Evolutionary conservation across 1,140 invertebrate genomes (phyloP).

Genomic region (Grapholita molesta): DNA sequence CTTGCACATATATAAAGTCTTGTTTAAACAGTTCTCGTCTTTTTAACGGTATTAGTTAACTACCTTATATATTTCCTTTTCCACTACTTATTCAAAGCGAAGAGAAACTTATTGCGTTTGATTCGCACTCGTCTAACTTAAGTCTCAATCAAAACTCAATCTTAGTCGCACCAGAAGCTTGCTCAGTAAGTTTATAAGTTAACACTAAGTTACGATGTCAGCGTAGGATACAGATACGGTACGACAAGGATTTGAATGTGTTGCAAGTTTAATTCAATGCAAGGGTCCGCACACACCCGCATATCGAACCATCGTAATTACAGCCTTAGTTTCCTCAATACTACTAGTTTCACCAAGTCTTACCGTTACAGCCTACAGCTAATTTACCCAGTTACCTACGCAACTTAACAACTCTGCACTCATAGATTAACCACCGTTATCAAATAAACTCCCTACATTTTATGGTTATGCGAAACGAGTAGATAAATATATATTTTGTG

Average conservation of each 20-base stretch:
- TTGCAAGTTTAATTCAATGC: constrained; percentile 4
- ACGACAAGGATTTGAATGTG: not conserved
- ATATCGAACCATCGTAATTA: constrained; percentile 37
- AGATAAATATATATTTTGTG: not conserved
- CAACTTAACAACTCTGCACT: constrained; percentile 26
- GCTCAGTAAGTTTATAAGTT: not conserved
- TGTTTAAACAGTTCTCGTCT: not conserved
- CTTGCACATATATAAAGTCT: not conserved
- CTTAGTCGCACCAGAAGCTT: not conserved
- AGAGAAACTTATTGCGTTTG: not conserved
- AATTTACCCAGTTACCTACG: constrained; percentile 28
- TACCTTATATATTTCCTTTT: not conserved
- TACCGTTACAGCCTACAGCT: constrained; percentile 46
- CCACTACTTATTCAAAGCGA: not conserved
- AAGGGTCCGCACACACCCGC: constrained; percentile 21
- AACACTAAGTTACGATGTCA: not conserved
- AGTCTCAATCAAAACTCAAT: constrained; percentile 1
- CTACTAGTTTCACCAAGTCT: constrained; percentile 24
- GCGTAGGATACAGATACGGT: not conserved
- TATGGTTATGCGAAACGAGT: not conserved
- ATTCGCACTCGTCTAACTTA: not conserved
- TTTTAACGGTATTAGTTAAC: not conserved
- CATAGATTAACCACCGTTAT: constrained; percentile 32
- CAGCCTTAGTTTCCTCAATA: constrained; percentile 30
- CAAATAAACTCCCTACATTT: constrained; percentile 22